These are phyloP conservation scores for Orbicella faveolata DNA, from an alignment of 64 coral and sea anemone species.

Conservation along the genomic window DNA sequence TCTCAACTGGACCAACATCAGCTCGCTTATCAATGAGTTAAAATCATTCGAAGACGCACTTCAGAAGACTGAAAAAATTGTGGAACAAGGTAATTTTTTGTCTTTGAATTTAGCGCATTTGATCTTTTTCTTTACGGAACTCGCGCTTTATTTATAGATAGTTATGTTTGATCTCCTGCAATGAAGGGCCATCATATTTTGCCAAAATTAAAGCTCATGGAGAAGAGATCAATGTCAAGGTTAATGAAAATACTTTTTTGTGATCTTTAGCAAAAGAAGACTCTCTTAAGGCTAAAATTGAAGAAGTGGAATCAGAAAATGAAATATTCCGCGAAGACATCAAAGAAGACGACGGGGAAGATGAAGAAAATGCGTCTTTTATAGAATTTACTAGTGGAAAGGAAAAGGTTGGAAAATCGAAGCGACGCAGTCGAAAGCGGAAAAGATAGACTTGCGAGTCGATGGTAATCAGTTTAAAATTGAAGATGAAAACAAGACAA, in stretches of 20 bases:
- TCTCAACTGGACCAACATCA: not conserved
- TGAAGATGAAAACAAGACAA: no score
- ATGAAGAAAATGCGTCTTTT: not conserved
- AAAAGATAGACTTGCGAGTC: not conserved
- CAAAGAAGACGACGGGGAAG: not conserved
- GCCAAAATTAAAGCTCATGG: not conserved
- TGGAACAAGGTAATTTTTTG: not conserved
- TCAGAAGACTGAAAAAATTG: not conserved
- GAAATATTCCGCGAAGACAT: not conserved
- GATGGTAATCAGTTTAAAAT: no score
- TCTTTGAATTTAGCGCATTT: not conserved
- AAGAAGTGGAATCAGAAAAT: not conserved
- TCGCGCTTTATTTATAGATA: no score
- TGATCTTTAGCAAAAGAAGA: not conserved
- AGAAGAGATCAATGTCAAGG: no score
- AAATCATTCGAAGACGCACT: not conserved
- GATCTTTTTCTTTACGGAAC: no score
- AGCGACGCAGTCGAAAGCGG: not conserved
- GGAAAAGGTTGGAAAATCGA: not conserved
- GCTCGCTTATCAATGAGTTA: not conserved
- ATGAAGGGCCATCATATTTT: not conserved
- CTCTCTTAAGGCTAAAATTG: not conserved
- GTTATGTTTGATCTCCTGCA: no score
- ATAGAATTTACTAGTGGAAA: not conserved
- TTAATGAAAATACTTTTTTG: not conserved